Conservation (phyloP, 2,113 vertebrate species). For the Protobothrops flavoviridis region DNA sequence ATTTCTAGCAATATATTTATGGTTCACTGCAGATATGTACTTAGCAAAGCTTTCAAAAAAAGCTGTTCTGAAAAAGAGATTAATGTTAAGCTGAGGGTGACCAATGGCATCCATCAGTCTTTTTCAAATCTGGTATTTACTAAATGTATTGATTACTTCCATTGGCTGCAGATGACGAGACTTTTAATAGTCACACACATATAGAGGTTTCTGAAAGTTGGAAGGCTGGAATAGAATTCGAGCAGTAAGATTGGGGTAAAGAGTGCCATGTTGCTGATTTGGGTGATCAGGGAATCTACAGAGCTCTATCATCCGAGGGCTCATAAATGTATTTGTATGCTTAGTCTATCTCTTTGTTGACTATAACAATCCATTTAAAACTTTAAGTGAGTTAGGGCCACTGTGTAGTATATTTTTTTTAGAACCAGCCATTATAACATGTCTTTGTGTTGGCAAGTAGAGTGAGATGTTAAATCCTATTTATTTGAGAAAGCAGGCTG, state of each 20-base stretch:
- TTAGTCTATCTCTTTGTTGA: background rate
- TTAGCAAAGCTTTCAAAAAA: background rate
- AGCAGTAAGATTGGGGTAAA: background rate
- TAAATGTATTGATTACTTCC: background rate
- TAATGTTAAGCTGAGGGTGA: background rate
- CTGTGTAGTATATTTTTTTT: background rate
- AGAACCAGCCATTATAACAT: conserved; percentile 5
- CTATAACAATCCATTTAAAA: background rate
- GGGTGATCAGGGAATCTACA: background rate
- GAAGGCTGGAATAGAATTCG: background rate
- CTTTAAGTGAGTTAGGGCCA: background rate
- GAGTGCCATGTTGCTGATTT: background rate
- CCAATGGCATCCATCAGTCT: background rate
- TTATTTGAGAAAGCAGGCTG: conserved; percentile 22
- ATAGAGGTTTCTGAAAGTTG: background rate
- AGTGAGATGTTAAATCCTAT: conserved; percentile 29
- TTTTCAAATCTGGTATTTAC: background rate
- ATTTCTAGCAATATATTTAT: background rate
- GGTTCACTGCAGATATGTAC: background rate
- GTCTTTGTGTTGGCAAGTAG: conserved; percentile 6
- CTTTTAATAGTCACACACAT: background rate
- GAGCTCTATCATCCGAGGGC: background rate
- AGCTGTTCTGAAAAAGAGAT: background rate
- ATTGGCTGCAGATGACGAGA: background rate
- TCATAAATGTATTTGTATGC: background rate